Percentiles rank a stretch among this genome's conserved stretches.
Conservation (phyloP, 2,888 invertebrate species). For the Unio delphinus region DNA sequence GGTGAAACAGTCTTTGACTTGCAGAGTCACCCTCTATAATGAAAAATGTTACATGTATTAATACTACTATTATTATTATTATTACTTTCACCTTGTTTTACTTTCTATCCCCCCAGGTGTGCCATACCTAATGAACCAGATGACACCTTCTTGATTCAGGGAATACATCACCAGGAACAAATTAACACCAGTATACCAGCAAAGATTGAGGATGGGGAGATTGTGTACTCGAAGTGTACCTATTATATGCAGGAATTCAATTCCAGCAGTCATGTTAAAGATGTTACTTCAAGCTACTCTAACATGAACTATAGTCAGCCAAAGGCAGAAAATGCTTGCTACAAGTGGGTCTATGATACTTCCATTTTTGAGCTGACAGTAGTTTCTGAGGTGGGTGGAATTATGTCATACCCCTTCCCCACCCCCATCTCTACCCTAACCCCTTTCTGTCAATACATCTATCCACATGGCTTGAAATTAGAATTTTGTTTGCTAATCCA, state of each 20-base stretch:
- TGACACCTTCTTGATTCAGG: constrained; percentile 3
- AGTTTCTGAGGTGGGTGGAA: not conserved
- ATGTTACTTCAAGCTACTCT: not conserved
- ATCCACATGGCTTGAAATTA: no score
- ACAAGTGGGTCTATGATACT: constrained; percentile 3
- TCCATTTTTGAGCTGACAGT: constrained; percentile 4
- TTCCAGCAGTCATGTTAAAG: no score
- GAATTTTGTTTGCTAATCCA: no score
- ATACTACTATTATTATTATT: no score
- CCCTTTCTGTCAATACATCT: no score
- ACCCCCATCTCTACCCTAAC: no score
- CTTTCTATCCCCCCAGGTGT: not conserved
- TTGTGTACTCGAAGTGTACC: not conserved
- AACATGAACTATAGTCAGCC: not conserved
- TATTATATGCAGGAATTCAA: no score
- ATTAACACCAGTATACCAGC: not conserved
- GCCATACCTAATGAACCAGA: constrained; percentile 2
- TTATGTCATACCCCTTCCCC: no score
- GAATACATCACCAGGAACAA: not conserved
- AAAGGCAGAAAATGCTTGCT: not conserved
- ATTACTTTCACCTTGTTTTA: no score
- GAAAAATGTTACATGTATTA: no score
- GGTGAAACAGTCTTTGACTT: no score
- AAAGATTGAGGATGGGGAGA: not conserved
- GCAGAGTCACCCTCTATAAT: no score